phyloP scores from a whole-genome alignment of 2,113 vertebrate species.

The Anarrhichthys ocellatus region DNA sequence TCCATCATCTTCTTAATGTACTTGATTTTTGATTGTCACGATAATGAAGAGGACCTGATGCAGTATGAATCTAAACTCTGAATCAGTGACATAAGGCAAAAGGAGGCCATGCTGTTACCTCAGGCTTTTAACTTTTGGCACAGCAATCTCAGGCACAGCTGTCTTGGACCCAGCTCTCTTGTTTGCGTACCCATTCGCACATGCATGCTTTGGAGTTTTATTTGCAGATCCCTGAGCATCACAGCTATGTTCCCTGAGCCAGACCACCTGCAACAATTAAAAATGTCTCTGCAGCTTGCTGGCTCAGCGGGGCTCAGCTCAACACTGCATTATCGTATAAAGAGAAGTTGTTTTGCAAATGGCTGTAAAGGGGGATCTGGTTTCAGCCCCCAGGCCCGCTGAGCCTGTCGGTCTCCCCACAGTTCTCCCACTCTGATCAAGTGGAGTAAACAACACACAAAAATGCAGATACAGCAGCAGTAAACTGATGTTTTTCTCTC shows the following conservation, averaged over 20 bases:
- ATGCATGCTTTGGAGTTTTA: conserved; percentile 80
- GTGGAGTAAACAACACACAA: conserved; percentile 15
- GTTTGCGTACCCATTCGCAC: conserved; percentile 76
- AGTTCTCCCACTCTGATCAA: conserved; percentile 45
- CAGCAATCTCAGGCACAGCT: conserved; percentile 68
- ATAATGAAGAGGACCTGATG: neutral
- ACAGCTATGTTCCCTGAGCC: conserved; percentile 72
- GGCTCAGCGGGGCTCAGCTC: conserved; percentile 69
- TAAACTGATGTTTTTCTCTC: conserved; percentile 9
- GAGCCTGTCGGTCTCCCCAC: conserved; percentile 22
- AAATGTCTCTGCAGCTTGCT: conserved; percentile 67
- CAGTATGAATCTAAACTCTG: conserved; percentile 19
- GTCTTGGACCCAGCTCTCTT: conserved; percentile 72
- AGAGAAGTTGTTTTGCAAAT: conserved; percentile 68
- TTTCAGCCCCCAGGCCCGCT: conserved; percentile 41
- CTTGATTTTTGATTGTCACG: neutral
- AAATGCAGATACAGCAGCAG: conserved; percentile 10
- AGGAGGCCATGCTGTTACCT: conserved; percentile 64
- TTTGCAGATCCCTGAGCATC: conserved; percentile 78
- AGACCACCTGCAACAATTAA: conserved; percentile 83
- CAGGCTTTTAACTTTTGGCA: conserved; percentile 65
- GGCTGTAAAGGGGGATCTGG: conserved; percentile 60
- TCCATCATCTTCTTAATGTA: neutral
- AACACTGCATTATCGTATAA: conserved; percentile 64
- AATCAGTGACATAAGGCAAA: conserved; percentile 45